Evolutionary conservation across 2,113 vertebrate species (phyloP).

Genomic region (Narcine bancroftii): DNA sequence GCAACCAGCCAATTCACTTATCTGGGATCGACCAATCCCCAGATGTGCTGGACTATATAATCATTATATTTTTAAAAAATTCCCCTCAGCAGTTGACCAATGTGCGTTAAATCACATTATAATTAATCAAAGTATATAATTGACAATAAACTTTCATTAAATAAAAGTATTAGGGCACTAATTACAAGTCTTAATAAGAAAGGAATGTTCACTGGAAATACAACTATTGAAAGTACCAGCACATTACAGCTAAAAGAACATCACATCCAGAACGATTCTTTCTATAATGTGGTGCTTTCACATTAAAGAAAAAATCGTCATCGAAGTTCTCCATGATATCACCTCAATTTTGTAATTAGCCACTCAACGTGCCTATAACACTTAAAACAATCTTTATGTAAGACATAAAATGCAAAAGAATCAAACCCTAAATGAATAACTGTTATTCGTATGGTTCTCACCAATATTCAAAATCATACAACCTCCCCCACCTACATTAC

Average conservation of each 20-base stretch:
- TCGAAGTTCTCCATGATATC: background rate
- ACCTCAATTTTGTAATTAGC: background rate
- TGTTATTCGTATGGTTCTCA: background rate
- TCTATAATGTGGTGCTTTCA: background rate
- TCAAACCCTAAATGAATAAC: background rate
- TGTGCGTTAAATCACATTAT: background rate
- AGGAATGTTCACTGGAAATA: background rate
- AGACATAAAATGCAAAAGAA: background rate
- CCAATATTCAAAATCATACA: background rate
- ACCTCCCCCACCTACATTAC: background rate
- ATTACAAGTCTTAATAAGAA: background rate
- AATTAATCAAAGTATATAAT: background rate
- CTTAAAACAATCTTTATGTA: background rate
- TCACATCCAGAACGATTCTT: background rate
- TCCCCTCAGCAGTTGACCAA: background rate
- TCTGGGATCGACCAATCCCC: too few species aligned
- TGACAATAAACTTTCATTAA: background rate
- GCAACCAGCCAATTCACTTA: too few species aligned
- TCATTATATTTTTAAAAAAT: too few species aligned
- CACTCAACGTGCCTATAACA: background rate
- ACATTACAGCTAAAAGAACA: background rate
- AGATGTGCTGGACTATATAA: too few species aligned
- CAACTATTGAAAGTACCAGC: background rate
- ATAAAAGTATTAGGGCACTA: background rate
- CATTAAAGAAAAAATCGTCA: background rate